Evolutionary conservation across 2,888 invertebrate genomes (phyloP).

Genomic region (Diabrotica balteata): DNA sequence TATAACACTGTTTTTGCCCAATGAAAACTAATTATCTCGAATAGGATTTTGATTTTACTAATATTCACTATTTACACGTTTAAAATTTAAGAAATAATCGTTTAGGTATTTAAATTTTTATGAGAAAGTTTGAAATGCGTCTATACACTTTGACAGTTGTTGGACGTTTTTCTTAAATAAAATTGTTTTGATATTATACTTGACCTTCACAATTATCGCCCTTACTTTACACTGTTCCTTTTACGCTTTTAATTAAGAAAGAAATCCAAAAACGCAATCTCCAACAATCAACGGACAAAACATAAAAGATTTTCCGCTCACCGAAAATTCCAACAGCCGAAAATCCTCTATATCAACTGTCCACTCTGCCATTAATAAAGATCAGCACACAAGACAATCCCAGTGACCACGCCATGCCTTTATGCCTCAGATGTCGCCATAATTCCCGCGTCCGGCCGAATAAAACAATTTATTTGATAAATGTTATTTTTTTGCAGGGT

Average conservation of each 20-base stretch:
- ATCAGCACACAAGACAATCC: conserved; percentile 27
- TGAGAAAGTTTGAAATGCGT: too few species aligned
- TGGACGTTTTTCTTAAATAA: too few species aligned
- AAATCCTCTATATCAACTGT: conserved; percentile 28
- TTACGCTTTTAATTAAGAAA: conserved; percentile 14
- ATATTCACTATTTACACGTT: too few species aligned
- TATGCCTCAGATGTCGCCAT: conserved; percentile 20
- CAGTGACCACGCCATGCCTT: conserved; percentile 19
- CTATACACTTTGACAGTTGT: too few species aligned
- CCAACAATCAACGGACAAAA: conserved; percentile 10
- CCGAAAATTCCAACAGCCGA: conserved; percentile 12
- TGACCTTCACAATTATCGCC: too few species aligned
- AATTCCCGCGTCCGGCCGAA: conserved; percentile 19
- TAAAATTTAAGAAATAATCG: too few species aligned
- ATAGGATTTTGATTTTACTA: too few species aligned
- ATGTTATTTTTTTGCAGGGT: conserved; percentile 65
- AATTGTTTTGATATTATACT: too few species aligned
- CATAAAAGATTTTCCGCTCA: conserved; percentile 17
- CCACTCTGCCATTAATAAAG: conserved; percentile 26
- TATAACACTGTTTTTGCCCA: too few species aligned
- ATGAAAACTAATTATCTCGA: too few species aligned
- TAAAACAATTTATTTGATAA: conserved; percentile 33
- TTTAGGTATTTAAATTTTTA: too few species aligned
- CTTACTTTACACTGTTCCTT: too few species aligned
- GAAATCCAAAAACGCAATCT: conserved; percentile 23